Conservation (phyloP, 2,113 vertebrate species). For the Hyaena hyaena region DNA sequence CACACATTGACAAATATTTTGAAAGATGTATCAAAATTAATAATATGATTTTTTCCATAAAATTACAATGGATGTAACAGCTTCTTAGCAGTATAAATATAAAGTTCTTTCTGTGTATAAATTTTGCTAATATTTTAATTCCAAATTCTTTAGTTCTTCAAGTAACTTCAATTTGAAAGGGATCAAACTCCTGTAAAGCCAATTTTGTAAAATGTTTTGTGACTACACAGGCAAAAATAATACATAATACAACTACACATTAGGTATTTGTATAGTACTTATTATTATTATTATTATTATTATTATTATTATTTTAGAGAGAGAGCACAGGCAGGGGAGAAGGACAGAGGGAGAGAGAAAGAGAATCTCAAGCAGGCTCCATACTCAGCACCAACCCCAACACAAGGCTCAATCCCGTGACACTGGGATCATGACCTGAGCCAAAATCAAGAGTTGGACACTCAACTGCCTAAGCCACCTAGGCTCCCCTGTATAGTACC, state of each 20-base stretch:
- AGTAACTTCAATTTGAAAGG: background rate
- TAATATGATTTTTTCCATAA: background rate
- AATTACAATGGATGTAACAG: background rate
- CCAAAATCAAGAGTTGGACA: no score
- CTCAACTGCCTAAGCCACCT: no score
- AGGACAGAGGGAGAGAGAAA: no score
- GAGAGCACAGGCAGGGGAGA: no score
- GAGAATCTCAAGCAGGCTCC: no score
- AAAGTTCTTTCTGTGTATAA: background rate
- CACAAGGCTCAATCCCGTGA: no score
- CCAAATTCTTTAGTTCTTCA: background rate
- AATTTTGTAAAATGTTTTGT: conserved; percentile 17
- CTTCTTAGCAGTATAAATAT: background rate
- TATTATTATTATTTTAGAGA: no score
- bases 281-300: background rate
- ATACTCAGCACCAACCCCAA: no score
- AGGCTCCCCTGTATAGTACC: background rate
- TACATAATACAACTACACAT: background rate
- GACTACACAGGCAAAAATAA: background rate
- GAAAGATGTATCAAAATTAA: background rate
- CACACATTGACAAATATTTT: background rate
- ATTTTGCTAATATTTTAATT: background rate
- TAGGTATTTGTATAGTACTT: background rate
- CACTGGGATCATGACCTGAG: no score
- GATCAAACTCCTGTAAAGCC: background rate